Conservation (phyloP, 2,888 invertebrate species). For the Ganaspis brasiliensis region DNA sequence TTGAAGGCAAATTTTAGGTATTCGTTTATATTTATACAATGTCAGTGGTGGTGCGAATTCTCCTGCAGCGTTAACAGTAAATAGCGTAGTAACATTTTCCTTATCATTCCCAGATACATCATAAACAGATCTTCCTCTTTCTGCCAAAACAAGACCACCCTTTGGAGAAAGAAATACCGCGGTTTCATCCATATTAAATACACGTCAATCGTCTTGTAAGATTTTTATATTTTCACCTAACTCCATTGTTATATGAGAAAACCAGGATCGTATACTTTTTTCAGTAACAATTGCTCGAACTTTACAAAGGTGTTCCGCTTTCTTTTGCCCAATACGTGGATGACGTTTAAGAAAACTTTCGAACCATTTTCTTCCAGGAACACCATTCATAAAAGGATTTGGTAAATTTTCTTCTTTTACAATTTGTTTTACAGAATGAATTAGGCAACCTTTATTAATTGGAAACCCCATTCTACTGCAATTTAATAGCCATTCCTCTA, state of each 20-base stretch:
- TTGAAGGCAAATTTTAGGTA: slow-evolving; percentile 56
- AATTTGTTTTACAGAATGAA: slow-evolving; percentile 58
- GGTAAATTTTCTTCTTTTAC: slow-evolving; percentile 48
- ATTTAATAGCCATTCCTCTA: slow-evolving; percentile 54
- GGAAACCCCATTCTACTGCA: slow-evolving; percentile 62
- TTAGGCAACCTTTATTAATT: slow-evolving; percentile 54
- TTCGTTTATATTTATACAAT: slow-evolving; percentile 58
- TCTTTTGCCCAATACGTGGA: slow-evolving; percentile 55
- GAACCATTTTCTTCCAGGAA: slow-evolving; percentile 60
- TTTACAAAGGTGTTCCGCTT: slow-evolving; percentile 59
- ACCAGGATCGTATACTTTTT: slow-evolving; percentile 59
- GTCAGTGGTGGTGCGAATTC: slow-evolving; percentile 61
- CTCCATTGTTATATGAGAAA: slow-evolving; percentile 52
- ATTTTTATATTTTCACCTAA: slow-evolving; percentile 54
- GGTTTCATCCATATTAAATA: slow-evolving; percentile 67
- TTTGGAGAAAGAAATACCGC: slow-evolving; percentile 58
- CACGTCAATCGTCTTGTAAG: slow-evolving; percentile 57
- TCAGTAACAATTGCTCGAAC: slow-evolving; percentile 58
- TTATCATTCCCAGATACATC: slow-evolving; percentile 58
- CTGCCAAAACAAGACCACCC: slow-evolving; percentile 60
- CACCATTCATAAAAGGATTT: slow-evolving; percentile 53
- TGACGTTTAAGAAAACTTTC: slow-evolving; percentile 59
- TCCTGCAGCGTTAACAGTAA: slow-evolving; percentile 63
- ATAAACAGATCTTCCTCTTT: slow-evolving; percentile 61
- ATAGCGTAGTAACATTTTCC: slow-evolving; percentile 62